A percentile compares a stretch with the other conserved stretches of the same genome.
Evolutionary conservation across 1,140 invertebrate species (phyloP).

Genomic region (Drosophila pseudoananassae): DNA sequence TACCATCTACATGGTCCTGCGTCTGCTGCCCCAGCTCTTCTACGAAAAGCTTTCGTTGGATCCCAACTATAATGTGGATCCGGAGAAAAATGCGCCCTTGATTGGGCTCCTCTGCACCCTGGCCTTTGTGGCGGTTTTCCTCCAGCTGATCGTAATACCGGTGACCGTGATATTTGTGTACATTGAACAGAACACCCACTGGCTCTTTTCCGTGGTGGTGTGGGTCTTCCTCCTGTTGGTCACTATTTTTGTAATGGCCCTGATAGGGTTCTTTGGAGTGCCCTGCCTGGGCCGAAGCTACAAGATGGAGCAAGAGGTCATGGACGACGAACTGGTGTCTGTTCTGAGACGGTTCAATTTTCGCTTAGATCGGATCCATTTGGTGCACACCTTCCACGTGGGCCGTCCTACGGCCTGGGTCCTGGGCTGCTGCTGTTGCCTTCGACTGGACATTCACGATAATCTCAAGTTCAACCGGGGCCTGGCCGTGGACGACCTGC

Average conservation of each 20-base stretch:
- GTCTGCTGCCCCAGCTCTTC: slow-evolving; percentile 37
- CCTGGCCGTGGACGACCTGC: neutral
- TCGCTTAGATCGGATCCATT: slow-evolving; percentile 1
- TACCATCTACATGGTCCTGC: slow-evolving; percentile 37
- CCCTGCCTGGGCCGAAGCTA: slow-evolving; percentile 33
- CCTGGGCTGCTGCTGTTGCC: slow-evolving; percentile 21
- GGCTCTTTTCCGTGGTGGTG: slow-evolving; percentile 17
- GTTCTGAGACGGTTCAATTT: slow-evolving; percentile 19
- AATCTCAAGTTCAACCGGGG: slow-evolving; percentile 33
- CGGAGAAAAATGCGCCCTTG: slow-evolving; percentile 15
- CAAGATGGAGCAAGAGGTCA: neutral
- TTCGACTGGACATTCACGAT: slow-evolving; percentile 45
- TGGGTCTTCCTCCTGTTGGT: slow-evolving; percentile 24
- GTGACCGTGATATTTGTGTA: slow-evolving; percentile 37
- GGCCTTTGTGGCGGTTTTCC: slow-evolving; percentile 36
- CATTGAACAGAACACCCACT: slow-evolving; percentile 4
- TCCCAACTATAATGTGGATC: slow-evolving; percentile 14
- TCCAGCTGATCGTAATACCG: slow-evolving; percentile 49
- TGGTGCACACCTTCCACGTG: slow-evolving; percentile 23
- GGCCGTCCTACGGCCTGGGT: slow-evolving; percentile 22
- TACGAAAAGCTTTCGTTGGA: slow-evolving; percentile 46
- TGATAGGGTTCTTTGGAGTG: slow-evolving; percentile 13
- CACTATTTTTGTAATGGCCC: neutral
- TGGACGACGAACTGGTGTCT: neutral
- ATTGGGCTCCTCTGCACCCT: slow-evolving; percentile 47